A percentile compares a stretch with the other conserved stretches of the same genome.
Conservation (phyloP, 2,797 vertebrate species). For the Hemibagrus guttatus region DNA sequence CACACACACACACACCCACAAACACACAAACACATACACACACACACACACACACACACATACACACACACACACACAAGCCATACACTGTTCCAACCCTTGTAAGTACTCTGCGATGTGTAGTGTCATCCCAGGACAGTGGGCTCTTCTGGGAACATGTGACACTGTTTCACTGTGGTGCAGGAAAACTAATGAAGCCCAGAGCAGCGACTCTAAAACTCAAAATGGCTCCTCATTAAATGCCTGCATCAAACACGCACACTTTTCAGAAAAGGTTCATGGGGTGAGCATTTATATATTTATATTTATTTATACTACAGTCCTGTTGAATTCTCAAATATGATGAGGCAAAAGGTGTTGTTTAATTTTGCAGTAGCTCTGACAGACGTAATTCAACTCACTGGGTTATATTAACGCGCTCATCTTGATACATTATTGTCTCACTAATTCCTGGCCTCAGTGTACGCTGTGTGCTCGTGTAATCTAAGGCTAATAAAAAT, state of each 20-base stretch:
- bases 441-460: not conserved
- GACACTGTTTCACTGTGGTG: constrained; percentile 52
- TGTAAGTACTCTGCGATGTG: constrained; percentile 1
- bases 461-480: not conserved
- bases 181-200: constrained; percentile 74
- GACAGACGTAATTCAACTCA: not conserved
- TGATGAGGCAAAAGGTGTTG: not conserved
- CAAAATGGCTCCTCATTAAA: constrained; percentile 77
- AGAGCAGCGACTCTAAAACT: constrained; percentile 71
- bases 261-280: constrained; percentile 55
- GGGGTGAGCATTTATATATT: constrained; percentile 49
- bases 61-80: not conserved
- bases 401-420: not conserved
- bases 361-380: not conserved
- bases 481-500: not conserved
- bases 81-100: not conserved
- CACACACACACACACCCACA: constrained; percentile 66
- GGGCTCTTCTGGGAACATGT: constrained; percentile 38
- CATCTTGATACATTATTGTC: no score
- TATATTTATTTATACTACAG: constrained; percentile 35
- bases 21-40: constrained; percentile 10
- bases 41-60: constrained; percentile 24
- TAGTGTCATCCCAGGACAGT: constrained; percentile 42
- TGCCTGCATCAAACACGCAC: constrained; percentile 65
- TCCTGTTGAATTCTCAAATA: not conserved